These are phyloP conservation scores for Ondatra zibethicus DNA, from an alignment of 2,113 vertebrate genomes.

Conservation along the genomic window DNA sequence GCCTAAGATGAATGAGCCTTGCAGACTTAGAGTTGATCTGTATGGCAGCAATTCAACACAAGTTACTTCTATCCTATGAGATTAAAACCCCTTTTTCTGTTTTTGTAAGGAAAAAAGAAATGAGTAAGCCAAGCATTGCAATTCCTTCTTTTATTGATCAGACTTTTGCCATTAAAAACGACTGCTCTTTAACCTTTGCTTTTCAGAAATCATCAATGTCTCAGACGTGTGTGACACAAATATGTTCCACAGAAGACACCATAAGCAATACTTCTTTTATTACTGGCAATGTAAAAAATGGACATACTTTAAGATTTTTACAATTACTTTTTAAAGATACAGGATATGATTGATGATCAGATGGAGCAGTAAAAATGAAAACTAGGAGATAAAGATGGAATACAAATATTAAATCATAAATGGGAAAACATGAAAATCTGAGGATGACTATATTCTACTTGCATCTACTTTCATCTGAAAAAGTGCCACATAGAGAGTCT, in stretches of 20 bases:
- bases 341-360: conserved; percentile 76
- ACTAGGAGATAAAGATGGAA: conserved; percentile 73
- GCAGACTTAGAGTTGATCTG: conserved; percentile 74
- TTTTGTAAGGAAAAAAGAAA: conserved; percentile 78
- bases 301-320: conserved; percentile 51
- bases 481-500: conserved; percentile 48
- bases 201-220: conserved; percentile 59
- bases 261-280: neutral
- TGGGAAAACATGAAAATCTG: conserved; percentile 64
- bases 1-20: conserved; percentile 76
- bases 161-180: conserved; percentile 64
- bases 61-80: conserved; percentile 61
- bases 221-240: conserved; percentile 33
- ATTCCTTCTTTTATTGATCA: conserved; percentile 67
- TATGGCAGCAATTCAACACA: conserved; percentile 67
- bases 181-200: conserved; percentile 64
- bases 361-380: conserved; percentile 74
- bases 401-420: conserved; percentile 76
- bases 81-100: conserved; percentile 33
- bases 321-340: conserved; percentile 69
- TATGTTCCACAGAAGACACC: conserved; percentile 18
- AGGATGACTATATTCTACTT: conserved; percentile 61
- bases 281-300: conserved; percentile 56
- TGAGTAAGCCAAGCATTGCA: conserved; percentile 65
- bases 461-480: conserved; percentile 63